Evolutionary conservation across 1,140 invertebrate species (phyloP), one percentile per base, ranked within the genome.

Genomic region (Solenopsis fugax): DNA sequence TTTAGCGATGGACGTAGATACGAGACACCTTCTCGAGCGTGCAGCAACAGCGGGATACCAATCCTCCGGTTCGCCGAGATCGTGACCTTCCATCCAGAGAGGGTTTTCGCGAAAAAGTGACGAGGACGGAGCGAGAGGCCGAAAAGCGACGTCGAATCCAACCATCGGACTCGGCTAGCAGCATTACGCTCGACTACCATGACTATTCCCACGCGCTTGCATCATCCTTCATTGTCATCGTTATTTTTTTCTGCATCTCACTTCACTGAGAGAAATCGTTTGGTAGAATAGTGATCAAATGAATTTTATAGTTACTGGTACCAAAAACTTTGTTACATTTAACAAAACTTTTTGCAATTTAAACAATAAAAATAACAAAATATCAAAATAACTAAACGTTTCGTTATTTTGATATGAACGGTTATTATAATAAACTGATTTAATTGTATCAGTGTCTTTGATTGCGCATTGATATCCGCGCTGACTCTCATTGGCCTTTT

Each of bases 1-100:
- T 89, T 93, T 93, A 93, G 93, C 92, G 93, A 94, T 94, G 93
- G 93, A 93, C 91, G 88, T 91, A 93, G 93, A 94, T 93, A 93
- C 91, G 91, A 93, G 90, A 94, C 93, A 94, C 93, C 93, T 93
- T 90, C 86, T 88, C 78, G 91, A 91, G 91, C 90, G 91, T 91
- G 88, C 87, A 89, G 86, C 73, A 78, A 90, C 93, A 91, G 92
- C 91, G 89, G 88, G 91, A 90, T 90, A 89, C 90, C 90, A 86
- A 91, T 88, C 88, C 90, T 34, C 87, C 62, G 86, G 80, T 87
- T 87, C 82, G 89, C 64, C 88, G 86, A 87, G 89, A 90, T 91
- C 89, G 89, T 90, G 90, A 88, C 86, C 91, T 88, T 87, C 88
- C 86, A 78, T 88, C 85, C 85, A 41, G 76, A 52, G 72, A 88